These are phyloP conservation scores for Graphium colonna DNA, from an alignment of 2,888 invertebrate genomes.

Conservation along the genomic window DNA sequence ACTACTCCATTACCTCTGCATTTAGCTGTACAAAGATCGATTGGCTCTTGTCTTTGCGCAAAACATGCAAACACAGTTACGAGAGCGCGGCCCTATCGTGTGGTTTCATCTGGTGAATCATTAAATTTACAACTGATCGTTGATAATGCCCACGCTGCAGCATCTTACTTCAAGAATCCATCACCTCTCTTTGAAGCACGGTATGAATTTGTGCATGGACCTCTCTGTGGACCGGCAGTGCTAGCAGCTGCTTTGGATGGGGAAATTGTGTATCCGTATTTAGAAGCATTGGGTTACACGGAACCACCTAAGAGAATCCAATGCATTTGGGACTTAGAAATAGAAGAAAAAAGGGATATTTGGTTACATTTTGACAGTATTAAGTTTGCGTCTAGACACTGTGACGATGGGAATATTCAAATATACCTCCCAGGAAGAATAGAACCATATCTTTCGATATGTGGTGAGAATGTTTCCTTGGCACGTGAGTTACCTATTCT, in stretches of 20 bases:
- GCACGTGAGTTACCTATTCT: slow-evolving; percentile 89
- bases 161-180: slow-evolving; percentile 93
- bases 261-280: slow-evolving; percentile 92
- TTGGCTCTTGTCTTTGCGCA: slow-evolving; percentile 87
- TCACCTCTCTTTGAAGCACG: slow-evolving; percentile 91
- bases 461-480: slow-evolving; percentile 91
- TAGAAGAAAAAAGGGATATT: slow-evolving; percentile 90
- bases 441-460: slow-evolving; percentile 89
- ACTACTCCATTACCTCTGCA: slow-evolving; percentile 78
- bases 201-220: slow-evolving; percentile 94
- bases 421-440: slow-evolving; percentile 86
- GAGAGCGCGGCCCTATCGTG: slow-evolving; percentile 80
- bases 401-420: slow-evolving; percentile 92
- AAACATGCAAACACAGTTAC: slow-evolving; percentile 80
- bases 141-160: slow-evolving; percentile 91
- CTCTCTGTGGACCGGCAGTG: slow-evolving; percentile 91
- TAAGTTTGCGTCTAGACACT: slow-evolving; percentile 90
- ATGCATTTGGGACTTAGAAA: slow-evolving; percentile 90
- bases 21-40: slow-evolving; percentile 83
- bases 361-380: slow-evolving; percentile 94
- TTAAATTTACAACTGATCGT: slow-evolving; percentile 90
- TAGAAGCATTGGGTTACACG: slow-evolving; percentile 87
- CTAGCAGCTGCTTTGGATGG: slow-evolving; percentile 90
- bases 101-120: slow-evolving; percentile 89
- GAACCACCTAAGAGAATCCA: slow-evolving; percentile 85